Evolutionary conservation across 1,140 invertebrate genomes (phyloP).

Genomic region (Psilanteris sp.): DNA sequence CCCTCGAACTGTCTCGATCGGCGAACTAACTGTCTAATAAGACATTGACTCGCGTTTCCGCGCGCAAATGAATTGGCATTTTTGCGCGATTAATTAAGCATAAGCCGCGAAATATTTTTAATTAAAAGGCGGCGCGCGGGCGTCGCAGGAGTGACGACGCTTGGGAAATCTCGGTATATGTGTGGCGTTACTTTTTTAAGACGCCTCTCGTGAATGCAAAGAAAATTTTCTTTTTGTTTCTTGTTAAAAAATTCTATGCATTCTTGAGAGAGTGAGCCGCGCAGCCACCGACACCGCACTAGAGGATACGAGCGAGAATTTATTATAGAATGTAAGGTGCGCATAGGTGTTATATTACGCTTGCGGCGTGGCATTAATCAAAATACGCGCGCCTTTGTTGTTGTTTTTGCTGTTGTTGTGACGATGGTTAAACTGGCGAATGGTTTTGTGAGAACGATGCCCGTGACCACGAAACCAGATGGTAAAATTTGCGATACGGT

Average conservation of each 20-base stretch:
- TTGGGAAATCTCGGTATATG: conserved; percentile 58
- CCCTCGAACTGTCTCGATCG: conserved; percentile 4
- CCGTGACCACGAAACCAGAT: no score
- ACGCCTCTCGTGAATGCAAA: conserved; percentile 52
- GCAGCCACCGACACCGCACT: conserved; percentile 31
- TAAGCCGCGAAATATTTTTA: conserved; percentile 39
- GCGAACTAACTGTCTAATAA: conserved; percentile 10
- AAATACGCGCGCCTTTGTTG: conserved; percentile 15
- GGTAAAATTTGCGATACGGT: no score
- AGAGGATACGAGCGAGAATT: conserved; percentile 32
- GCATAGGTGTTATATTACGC: conserved; percentile 13
- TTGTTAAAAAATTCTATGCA: conserved; percentile 64
- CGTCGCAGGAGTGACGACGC: conserved; percentile 42
- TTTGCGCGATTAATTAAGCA: conserved; percentile 49
- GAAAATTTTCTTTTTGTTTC: conserved; percentile 52
- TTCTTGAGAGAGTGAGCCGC: conserved; percentile 49
- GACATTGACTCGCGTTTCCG: neutral
- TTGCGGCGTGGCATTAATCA: conserved; percentile 12
- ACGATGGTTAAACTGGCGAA: no score
- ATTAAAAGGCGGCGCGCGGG: conserved; percentile 49
- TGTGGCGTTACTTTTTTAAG: conserved; percentile 57
- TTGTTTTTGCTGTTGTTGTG: no score
- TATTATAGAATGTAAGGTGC: conserved; percentile 31
- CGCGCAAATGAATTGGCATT: conserved; percentile 37
- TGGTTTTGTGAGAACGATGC: no score